Percentiles rank a stretch among this genome's conserved stretches.
Evolutionary conservation across 2,113 vertebrate genomes (phyloP).

Genomic region (Anoplopoma fimbria): DNA sequence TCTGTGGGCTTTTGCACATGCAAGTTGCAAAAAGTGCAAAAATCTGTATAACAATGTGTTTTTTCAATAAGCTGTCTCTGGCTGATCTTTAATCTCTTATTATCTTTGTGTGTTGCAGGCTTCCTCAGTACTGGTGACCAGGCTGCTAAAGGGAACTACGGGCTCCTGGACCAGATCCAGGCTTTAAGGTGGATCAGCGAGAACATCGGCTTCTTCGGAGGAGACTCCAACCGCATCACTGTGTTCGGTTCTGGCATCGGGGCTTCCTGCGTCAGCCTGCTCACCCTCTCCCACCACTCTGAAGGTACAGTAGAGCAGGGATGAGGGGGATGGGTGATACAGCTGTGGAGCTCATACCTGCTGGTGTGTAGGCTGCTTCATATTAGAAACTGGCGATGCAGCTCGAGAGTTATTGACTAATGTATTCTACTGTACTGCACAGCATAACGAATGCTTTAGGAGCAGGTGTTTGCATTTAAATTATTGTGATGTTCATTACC

Average conservation of each 20-base stretch:
- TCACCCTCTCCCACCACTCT: slow-evolving; percentile 98
- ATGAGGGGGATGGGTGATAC: slow-evolving; percentile 28
- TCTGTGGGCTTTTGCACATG: not conserved
- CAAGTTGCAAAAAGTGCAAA: not conserved
- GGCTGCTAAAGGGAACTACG: slow-evolving; percentile 98
- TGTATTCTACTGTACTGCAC: slow-evolving; percentile 44
- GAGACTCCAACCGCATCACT: slow-evolving; percentile 95
- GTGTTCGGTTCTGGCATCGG: slow-evolving; percentile 98
- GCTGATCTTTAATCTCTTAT: slow-evolving; percentile 6
- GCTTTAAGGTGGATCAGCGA: slow-evolving; percentile 98
- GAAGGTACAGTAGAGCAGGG: slow-evolving; percentile 87
- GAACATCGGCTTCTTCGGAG: slow-evolving; percentile 98
- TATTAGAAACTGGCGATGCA: slow-evolving; percentile 48
- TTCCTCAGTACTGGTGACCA: slow-evolving; percentile 99
- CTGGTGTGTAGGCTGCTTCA: slow-evolving; percentile 45
- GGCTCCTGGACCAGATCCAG: slow-evolving; percentile 98
- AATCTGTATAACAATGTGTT: not conserved
- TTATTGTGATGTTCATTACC: slow-evolving; percentile 37
- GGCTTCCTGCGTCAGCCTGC: slow-evolving; percentile 97
- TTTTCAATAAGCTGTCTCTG: not conserved
- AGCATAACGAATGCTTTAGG: slow-evolving; percentile 38
- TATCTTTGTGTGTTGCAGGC: slow-evolving; percentile 81
- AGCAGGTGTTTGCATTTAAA: slow-evolving; percentile 66
- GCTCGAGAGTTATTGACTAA: slow-evolving; percentile 54
- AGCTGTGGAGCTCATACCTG: slow-evolving; percentile 39